Conservation (phyloP, 1,140 invertebrate species). For the Rhyacophila brunnea region DNA sequence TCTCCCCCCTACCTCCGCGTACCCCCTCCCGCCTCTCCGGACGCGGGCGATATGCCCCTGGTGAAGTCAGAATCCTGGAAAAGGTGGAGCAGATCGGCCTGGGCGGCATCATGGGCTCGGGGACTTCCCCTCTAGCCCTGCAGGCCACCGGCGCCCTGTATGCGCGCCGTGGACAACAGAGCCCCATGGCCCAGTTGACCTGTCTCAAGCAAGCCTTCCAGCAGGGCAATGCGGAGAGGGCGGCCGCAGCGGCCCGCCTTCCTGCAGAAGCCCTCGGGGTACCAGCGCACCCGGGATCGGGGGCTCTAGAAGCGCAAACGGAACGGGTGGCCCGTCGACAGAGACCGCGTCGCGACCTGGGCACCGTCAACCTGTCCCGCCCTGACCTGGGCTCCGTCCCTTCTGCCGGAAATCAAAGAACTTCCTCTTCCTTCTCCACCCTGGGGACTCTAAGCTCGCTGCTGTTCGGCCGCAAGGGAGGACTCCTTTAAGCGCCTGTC, state of each 20-base stretch:
- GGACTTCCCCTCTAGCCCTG: conserved; percentile 56
- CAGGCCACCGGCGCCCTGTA: conserved; percentile 60
- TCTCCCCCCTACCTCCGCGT: conserved; percentile 39
- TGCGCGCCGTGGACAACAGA: conserved; percentile 56
- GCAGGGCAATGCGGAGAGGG: conserved; percentile 47
- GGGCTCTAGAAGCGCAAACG: conserved; percentile 48
- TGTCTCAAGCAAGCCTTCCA: conserved; percentile 62
- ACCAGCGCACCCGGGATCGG: conserved; percentile 55
- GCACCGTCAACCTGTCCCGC: conserved; percentile 52
- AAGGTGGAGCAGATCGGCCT: conserved; percentile 69
- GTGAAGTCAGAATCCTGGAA: conserved; percentile 61
- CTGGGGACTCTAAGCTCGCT: conserved; percentile 77
- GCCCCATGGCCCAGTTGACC: conserved; percentile 73
- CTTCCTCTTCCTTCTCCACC: conserved; percentile 54
- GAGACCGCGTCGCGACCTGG: conserved; percentile 58
- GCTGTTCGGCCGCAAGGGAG: conserved; percentile 79
- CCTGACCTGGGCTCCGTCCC: conserved; percentile 30
- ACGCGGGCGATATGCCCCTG: conserved; percentile 48
- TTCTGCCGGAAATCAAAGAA: conserved; percentile 38
- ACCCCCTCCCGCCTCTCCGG: conserved; percentile 50
- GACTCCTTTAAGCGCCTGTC: conserved; percentile 61
- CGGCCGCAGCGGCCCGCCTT: conserved; percentile 40
- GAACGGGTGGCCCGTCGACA: conserved; percentile 40
- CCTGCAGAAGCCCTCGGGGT: conserved; percentile 42
- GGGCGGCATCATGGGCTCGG: conserved; percentile 63